These are phyloP conservation scores for Grus americana DNA, from an alignment of 2,113 vertebrate species.

Conservation along the genomic window DNA sequence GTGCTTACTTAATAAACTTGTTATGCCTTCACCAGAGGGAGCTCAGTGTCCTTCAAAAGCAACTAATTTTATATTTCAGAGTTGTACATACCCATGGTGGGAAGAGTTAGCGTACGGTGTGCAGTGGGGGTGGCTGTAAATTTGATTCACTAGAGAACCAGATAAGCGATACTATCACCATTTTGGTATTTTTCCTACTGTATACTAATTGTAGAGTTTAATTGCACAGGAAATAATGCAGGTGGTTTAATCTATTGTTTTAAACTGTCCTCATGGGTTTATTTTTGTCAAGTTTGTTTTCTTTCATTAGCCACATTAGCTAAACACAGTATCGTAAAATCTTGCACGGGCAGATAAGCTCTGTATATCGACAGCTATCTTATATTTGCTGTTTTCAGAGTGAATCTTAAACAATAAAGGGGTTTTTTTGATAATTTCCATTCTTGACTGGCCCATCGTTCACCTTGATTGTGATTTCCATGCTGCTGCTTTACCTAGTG, in stretches of 20 bases:
- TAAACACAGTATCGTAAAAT: background rate
- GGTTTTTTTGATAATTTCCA: background rate
- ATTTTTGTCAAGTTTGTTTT: slow-evolving; percentile 43
- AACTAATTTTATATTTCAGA: slow-evolving; percentile 77
- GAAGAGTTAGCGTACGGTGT: slow-evolving; percentile 61
- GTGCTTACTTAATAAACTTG: slow-evolving; percentile 98
- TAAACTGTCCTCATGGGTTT: slow-evolving; percentile 39
- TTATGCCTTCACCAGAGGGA: slow-evolving; percentile 94
- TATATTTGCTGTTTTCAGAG: background rate
- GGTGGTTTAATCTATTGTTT: slow-evolving; percentile 59
- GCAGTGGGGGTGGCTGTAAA: slow-evolving; percentile 15
- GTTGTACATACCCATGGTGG: slow-evolving; percentile 53
- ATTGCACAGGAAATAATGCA: slow-evolving; percentile 34
- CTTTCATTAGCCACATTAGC: background rate
- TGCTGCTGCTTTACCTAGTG: background rate
- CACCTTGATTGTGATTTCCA: background rate
- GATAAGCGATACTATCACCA: slow-evolving; percentile 57
- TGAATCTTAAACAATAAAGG: background rate
- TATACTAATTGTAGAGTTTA: slow-evolving; percentile 63
- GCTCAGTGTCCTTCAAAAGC: slow-evolving; percentile 86
- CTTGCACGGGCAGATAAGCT: background rate
- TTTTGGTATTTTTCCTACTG: slow-evolving; percentile 53
- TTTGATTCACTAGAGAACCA: slow-evolving; percentile 51
- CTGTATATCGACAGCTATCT: background rate
- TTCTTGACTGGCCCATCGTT: background rate